Percentiles rank a stretch among this genome's conserved stretches.
These are phyloP conservation scores for Chlorops oryzae DNA, from an alignment of 1,140 invertebrate genomes.

Conservation along the genomic window DNA sequence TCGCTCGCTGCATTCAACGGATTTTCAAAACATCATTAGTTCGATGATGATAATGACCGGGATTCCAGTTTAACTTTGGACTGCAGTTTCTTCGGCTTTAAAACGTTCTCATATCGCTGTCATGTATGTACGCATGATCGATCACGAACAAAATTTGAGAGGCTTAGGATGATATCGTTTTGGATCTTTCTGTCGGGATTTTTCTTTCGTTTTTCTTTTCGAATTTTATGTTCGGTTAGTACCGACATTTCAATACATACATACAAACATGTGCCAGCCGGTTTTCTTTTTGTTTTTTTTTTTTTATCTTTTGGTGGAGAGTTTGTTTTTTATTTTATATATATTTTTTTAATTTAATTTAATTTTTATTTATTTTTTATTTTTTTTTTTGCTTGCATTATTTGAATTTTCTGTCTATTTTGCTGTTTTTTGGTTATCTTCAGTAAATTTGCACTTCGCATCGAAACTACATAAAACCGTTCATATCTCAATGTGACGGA, in stretches of 20 bases:
- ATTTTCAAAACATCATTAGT: too few relatives aligned
- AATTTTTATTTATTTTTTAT: slow-evolving; percentile 25
- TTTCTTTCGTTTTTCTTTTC: not conserved
- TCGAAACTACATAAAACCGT: slow-evolving; percentile 11
- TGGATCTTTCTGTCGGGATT: not conserved
- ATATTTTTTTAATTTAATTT: slow-evolving; percentile 36
- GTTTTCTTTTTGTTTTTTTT: slow-evolving; percentile 1
- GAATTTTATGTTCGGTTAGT: too few relatives aligned
- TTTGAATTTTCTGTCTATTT: slow-evolving; percentile 24
- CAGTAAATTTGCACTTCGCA: slow-evolving; percentile 23
- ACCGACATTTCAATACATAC: too few relatives aligned
- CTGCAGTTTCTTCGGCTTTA: too few relatives aligned
- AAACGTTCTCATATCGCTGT: too few relatives aligned
- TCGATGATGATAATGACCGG: too few relatives aligned
- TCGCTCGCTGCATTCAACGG: too few relatives aligned
- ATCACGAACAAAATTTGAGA: too few relatives aligned
- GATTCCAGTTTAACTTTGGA: too few relatives aligned
- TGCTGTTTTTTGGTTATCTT: slow-evolving; percentile 13
- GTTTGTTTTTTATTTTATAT: slow-evolving; percentile 12
- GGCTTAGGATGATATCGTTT: too few relatives aligned
- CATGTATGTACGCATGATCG: too few relatives aligned
- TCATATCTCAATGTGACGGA: slow-evolving; percentile 39
- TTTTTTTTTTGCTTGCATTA: slow-evolving; percentile 19
- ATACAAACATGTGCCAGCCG: too few relatives aligned
- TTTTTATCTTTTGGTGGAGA: not conserved